Base-by-base conservation (phyloP, 2,888 invertebrate genomes). In the Cephus spinipes region DNA sequence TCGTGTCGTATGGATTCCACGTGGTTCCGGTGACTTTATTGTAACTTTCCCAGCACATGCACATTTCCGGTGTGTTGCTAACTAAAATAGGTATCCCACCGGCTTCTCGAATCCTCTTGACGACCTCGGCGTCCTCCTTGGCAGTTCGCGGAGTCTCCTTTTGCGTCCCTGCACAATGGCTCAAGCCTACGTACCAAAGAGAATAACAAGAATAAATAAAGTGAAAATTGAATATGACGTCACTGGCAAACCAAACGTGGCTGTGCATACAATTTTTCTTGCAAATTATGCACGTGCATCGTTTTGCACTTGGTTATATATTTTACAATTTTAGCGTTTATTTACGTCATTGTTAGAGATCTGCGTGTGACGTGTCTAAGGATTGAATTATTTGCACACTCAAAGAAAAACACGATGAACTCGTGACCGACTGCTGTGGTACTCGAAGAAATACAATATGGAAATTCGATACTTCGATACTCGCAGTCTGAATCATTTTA, bases 21-120 rank as follows among this genome's bases (percentile, higher is more conserved):
- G 97, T 96, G 69, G 94, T 92, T 0, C 98, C 98, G 68, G 95
- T 94, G 1, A 97, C 92, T 76, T 95, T 93, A 90, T 97, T 98
- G 76, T 93, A 94, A 12, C 96, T 96, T 92, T 98, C 98, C 94
- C 96, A 97, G 90, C 97, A 97, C 89, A 97, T 93, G 86, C 98
- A 98, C 81, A 97, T 94, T 89, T 98, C 98, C 0, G 98, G 97
- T 1, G 96, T 96, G 89, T 97, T 97, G 31, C 97, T 96, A 0
- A 97, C 95, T 30, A 96, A 93, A 68, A 98, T 91, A 0, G 96
- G 95, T 77, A 98, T 96, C 12, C 94, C 97, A 0, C 98, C 98
- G 0, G 97, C 96, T 11, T 92, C 88, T 80, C 93, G 92, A 81
- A 96, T 92, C 0, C 92, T 90, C 1, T 90, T 90, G 0, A 98